Evolutionary conservation across 2,113 vertebrate genomes (phyloP).

Genomic region (Spea multiplicata): DNA sequence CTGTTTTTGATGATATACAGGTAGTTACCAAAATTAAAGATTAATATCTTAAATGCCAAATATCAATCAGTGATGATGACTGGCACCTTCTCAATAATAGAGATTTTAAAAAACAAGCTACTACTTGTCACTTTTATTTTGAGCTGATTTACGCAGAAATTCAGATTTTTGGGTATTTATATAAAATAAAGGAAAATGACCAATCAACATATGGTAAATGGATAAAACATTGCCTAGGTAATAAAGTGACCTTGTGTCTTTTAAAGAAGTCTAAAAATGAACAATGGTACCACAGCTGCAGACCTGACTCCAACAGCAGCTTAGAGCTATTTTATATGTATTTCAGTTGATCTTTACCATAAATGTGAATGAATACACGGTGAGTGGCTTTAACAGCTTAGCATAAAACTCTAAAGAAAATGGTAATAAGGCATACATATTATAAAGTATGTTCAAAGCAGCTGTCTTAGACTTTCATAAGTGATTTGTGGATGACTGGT

Average conservation of each 20-base stretch:
- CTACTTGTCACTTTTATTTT: too few species aligned
- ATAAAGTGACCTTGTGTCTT: not conserved
- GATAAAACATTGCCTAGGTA: too few species aligned
- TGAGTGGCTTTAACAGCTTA: constrained; percentile 31
- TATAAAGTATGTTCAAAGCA: constrained; percentile 38
- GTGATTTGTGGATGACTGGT: constrained; percentile 4
- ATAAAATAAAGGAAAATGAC: too few species aligned
- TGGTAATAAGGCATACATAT: constrained; percentile 27
- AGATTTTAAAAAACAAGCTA: too few species aligned
- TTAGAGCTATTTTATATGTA: not conserved
- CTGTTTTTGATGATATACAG: too few species aligned
- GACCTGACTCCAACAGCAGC: not conserved
- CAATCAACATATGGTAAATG: too few species aligned
- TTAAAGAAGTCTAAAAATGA: not conserved
- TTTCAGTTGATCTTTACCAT: not conserved
- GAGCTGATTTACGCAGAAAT: too few species aligned
- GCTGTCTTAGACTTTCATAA: constrained; percentile 26
- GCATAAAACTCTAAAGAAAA: constrained; percentile 27
- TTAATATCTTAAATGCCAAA: too few species aligned
- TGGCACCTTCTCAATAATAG: too few species aligned
- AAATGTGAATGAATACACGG: not conserved
- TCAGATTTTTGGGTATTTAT: too few species aligned
- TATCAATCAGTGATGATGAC: too few species aligned
- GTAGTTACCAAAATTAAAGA: too few species aligned
- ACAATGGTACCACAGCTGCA: not conserved